Evolutionary conservation across 2,888 invertebrate species (phyloP), one percentile per base, ranked within the genome.

Genomic region (Xylophagus ater): DNA sequence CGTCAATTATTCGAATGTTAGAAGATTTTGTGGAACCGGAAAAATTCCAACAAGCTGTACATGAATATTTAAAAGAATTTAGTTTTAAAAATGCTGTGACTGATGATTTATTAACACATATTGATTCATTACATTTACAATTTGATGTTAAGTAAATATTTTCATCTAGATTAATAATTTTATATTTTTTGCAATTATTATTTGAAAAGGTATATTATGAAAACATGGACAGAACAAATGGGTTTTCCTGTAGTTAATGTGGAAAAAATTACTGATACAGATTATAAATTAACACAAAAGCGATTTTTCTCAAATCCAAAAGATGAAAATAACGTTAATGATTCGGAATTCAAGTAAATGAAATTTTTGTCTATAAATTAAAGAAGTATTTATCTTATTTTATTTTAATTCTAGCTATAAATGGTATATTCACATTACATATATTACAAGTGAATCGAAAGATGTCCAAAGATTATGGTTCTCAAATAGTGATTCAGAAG

Each of bases 211-310:
- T 58, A 70, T 26, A 74, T 86, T 42, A 84, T 92, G 84, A 78
- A 84, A 53, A 88, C 89, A 0, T 93, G 88, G 85, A 90, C 87
- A 0, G 71, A 74, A 28, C 90, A 92, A 63, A 87, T 81, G 81
- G 92, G 92, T 0, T 82, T 78, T 52, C 92, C 92, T 0, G 69
- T 90, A 1, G 65, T 93, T 3, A 72, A 66, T 2, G 78, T 84
- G 2, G 57, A 55, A 1, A 66, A 62, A 34, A 63, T 58, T 9
- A 59, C 53, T 43, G 67, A 58, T 6, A 65, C 69, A 25, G 67
- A 62, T 1, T 78, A 71, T 45, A 66, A 66, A 4, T 62, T 89
- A 4, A 78, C 72, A 0, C 92, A 92, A 56, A 71, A 74, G 37
- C 68, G 88, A 48, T 92, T 86, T 62, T 66, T 89, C 9, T 67